Conservation (phyloP, 2,797 vertebrate species). For the Takifugu rubripes region DNA sequence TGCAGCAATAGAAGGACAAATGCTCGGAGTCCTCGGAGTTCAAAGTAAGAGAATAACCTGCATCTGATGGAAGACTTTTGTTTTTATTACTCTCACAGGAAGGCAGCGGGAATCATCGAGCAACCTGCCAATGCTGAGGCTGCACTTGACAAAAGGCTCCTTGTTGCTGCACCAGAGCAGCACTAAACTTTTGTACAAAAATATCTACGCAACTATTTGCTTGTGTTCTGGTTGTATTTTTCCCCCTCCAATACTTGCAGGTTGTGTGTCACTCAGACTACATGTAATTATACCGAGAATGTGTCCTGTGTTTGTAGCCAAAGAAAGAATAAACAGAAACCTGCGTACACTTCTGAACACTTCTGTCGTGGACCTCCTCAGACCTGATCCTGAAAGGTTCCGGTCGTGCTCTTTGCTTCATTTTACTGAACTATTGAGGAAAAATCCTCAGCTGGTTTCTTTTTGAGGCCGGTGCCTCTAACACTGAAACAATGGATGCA, state of each 20-base stretch:
- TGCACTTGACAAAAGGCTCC: constrained; percentile 30
- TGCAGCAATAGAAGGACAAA: constrained; percentile 38
- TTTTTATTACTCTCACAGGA: constrained; percentile 21
- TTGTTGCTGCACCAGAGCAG: constrained; percentile 31
- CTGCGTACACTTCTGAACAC: not conserved
- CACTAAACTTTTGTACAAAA: constrained; percentile 39
- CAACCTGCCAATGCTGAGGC: constrained; percentile 11
- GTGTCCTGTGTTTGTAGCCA: constrained; percentile 48
- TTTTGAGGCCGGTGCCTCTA: too few species aligned
- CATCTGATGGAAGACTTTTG: constrained; percentile 22
- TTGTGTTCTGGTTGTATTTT: constrained; percentile 38
- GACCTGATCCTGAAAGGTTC: too few species aligned
- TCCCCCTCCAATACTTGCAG: constrained; percentile 25
- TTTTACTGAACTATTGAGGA: too few species aligned
- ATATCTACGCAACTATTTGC: constrained; percentile 32
- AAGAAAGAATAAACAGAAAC: constrained; percentile 46
- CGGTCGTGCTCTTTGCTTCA: too few species aligned
- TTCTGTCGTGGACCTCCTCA: too few species aligned
- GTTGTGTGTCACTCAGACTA: constrained; percentile 25
- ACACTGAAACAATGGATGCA: too few species aligned
- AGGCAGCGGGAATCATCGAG: constrained; percentile 2
- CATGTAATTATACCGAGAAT: constrained; percentile 47
- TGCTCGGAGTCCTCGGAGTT: constrained; percentile 7
- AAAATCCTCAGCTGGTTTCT: too few species aligned
- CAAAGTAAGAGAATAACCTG: constrained; percentile 24